Evolutionary conservation across 2,888 invertebrate genomes (phyloP).

Genomic region (Lypha dubia): DNA sequence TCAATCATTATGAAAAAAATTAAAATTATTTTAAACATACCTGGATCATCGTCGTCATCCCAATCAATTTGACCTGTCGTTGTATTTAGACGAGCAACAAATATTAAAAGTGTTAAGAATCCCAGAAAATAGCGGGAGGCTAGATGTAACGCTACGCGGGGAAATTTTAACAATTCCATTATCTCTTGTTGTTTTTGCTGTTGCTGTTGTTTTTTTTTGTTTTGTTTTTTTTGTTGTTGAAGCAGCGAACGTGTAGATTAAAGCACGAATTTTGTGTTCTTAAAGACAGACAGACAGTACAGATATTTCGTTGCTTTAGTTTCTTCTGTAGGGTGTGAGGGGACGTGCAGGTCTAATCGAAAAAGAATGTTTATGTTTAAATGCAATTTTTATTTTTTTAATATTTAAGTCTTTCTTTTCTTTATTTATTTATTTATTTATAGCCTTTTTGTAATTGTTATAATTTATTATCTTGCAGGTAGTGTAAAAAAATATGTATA

Average conservation of each 20-base stretch:
- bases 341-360: slow-evolving; percentile 3
- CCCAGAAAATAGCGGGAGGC: slow-evolving; percentile 77
- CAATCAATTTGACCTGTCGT: slow-evolving; percentile 84
- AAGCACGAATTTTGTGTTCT: slow-evolving; percentile 27
- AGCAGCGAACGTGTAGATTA: background rate
- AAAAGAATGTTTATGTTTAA: background rate
- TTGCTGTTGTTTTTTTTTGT: background rate
- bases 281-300: background rate
- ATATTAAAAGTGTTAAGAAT: slow-evolving; percentile 78
- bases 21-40: slow-evolving; percentile 77
- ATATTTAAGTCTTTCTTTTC: no score
- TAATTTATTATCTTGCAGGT: slow-evolving; percentile 69
- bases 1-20: background rate
- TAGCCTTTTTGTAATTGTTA: slow-evolving; percentile 26
- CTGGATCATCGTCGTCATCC: slow-evolving; percentile 84
- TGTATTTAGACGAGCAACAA: slow-evolving; percentile 79
- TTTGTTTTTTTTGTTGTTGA: background rate
- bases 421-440: slow-evolving; percentile 62
- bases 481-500: slow-evolving; percentile 17
- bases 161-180: slow-evolving; percentile 63
- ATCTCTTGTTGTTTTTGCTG: slow-evolving; percentile 1
- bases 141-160: slow-evolving; percentile 71
- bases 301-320: slow-evolving; percentile 41
- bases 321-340: background rate
- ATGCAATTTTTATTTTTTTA: slow-evolving; percentile 40